Evolutionary conservation across 2,113 vertebrate species (phyloP).

Genomic region (Ibidorhyncha struthersii): DNA sequence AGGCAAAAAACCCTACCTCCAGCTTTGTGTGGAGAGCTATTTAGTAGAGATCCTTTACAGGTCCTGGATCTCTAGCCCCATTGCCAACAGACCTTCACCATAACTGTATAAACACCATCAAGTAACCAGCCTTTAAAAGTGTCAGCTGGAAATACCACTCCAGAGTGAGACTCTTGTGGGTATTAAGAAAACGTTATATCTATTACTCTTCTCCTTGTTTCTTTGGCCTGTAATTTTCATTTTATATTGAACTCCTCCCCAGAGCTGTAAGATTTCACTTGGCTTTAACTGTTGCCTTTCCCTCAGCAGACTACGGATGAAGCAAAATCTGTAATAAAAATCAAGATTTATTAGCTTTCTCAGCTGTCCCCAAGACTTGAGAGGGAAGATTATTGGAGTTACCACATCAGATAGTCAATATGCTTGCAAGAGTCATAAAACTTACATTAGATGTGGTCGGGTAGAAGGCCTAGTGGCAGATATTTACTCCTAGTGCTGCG

Average conservation of each 20-base stretch:
- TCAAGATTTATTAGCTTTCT: constrained; percentile 59
- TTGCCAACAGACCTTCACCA: not conserved
- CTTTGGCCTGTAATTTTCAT: not conserved
- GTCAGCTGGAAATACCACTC: not conserved
- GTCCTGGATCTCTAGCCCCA: not conserved
- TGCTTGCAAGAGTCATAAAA: constrained; percentile 60
- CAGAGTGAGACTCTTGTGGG: not conserved
- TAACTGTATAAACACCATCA: not conserved
- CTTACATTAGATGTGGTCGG: constrained; percentile 43
- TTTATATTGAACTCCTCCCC: not conserved
- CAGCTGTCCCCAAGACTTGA: constrained; percentile 42
- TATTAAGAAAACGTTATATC: not conserved
- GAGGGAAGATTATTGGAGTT: constrained; percentile 47
- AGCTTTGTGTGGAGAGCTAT: not conserved
- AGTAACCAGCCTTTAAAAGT: not conserved
- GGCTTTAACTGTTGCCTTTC: not conserved
- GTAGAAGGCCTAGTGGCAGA: not conserved
- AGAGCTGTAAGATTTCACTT: not conserved
- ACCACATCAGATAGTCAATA: constrained; percentile 39
- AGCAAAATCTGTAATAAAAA: constrained; percentile 53
- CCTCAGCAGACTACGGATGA: not conserved
- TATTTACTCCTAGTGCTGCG: not conserved
- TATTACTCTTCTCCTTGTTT: not conserved
- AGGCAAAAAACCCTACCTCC: not conserved
- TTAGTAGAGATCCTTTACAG: not conserved